Evolutionary conservation across 92 coral and sea anemone genomes (phyloP).

Genomic region (Paragorgia papillata): DNA sequence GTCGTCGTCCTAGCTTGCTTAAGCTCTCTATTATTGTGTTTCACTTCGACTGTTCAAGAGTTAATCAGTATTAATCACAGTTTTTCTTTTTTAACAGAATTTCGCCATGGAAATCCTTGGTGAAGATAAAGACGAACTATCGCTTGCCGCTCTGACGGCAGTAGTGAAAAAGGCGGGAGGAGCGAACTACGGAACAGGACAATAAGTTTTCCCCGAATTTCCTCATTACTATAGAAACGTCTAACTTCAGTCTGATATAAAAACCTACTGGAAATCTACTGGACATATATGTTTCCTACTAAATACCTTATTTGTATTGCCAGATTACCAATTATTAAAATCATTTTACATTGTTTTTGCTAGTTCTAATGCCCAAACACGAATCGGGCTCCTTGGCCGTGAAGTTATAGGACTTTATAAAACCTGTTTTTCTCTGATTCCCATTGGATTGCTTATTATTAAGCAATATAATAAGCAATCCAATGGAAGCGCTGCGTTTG

Average conservation of each 20-base stretch:
- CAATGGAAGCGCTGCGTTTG: too few species aligned
- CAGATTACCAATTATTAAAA: too few species aligned
- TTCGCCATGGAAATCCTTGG: slow-evolving; percentile 87
- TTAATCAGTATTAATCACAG: background rate
- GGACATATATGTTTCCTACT: background rate
- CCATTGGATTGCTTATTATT: too few species aligned
- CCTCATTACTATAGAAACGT: background rate
- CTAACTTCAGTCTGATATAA: background rate
- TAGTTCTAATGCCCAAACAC: too few species aligned
- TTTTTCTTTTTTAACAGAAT: slow-evolving; percentile 50
- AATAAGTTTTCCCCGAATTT: background rate
- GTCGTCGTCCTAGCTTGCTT: too few species aligned
- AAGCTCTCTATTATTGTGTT: too few species aligned
- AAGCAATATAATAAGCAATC: too few species aligned
- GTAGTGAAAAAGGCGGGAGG: slow-evolving; percentile 84
- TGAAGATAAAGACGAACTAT: slow-evolving; percentile 66
- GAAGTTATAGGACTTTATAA: too few species aligned
- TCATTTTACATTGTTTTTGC: too few species aligned
- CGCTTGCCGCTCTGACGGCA: slow-evolving; percentile 55
- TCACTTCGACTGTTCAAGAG: too few species aligned
- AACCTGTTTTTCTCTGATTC: too few species aligned
- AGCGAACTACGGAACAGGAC: slow-evolving; percentile 91
- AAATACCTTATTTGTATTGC: slow-evolving; percentile 21
- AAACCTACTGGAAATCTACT: background rate
- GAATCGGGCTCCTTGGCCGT: too few species aligned